A percentile compares a stretch with the other conserved stretches of the same genome.
Conservation (phyloP, 2,888 invertebrate species). For the Blera fallax region DNA sequence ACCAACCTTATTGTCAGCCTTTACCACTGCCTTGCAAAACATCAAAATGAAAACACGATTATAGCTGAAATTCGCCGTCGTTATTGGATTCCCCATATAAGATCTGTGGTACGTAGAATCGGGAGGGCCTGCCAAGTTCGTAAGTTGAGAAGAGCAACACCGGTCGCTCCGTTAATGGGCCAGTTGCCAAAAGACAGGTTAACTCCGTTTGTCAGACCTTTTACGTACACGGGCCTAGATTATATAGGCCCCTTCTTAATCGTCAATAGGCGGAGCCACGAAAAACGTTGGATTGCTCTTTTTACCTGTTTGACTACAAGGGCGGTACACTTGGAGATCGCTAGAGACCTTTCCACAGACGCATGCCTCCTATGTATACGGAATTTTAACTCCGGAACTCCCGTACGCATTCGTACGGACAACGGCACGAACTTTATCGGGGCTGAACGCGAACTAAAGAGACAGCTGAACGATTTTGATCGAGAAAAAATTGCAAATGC, state of each 20-base stretch:
- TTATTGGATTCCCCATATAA: too few relatives aligned
- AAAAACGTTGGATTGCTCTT: slow-evolving; percentile 33
- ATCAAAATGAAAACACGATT: too few relatives aligned
- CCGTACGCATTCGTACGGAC: slow-evolving; percentile 34
- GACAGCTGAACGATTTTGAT: not conserved
- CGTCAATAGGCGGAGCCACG: slow-evolving; percentile 27
- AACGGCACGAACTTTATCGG: slow-evolving; percentile 26
- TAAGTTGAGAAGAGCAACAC: slow-evolving; percentile 13
- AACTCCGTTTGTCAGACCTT: not conserved
- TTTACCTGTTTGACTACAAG: slow-evolving; percentile 32
- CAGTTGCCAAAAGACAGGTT: slow-evolving; percentile 15
- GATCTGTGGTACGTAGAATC: too few relatives aligned
- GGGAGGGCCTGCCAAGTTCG: not conserved
- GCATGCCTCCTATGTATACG: slow-evolving; percentile 7
- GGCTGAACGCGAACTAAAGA: not conserved
- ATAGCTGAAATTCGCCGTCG: too few relatives aligned
- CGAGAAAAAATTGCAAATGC: not conserved
- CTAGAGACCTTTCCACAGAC: slow-evolving; percentile 7
- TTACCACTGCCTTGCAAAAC: too few relatives aligned
- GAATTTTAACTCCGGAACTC: slow-evolving; percentile 33
- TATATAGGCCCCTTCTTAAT: slow-evolving; percentile 42
- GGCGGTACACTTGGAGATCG: slow-evolving; percentile 18
- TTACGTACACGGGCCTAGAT: slow-evolving; percentile 36
- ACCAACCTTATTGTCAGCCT: not conserved
- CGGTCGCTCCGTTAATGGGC: slow-evolving; percentile 51